These are phyloP conservation scores for Typhlichthys eigenmanni DNA, from an alignment of 2,797 vertebrate genomes.

Conservation along the genomic window DNA sequence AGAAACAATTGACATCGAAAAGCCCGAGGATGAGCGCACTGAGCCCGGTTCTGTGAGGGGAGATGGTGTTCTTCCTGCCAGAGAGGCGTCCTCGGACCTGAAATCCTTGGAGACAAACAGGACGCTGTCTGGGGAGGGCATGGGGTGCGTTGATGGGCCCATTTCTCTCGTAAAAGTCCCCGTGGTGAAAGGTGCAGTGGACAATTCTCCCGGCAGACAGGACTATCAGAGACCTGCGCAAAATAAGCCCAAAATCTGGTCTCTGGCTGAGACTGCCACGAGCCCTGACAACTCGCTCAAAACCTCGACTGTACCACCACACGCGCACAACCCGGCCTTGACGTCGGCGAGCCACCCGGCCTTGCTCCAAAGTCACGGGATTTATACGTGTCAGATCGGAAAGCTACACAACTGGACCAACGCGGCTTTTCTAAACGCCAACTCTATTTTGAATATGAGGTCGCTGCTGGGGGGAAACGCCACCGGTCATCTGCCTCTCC, in stretches of 20 bases:
- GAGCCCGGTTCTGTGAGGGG: conserved; percentile 82
- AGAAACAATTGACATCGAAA: conserved; percentile 94
- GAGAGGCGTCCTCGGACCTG: conserved; percentile 66
- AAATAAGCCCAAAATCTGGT: conserved; percentile 99
- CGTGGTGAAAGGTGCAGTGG: conserved; percentile 77
- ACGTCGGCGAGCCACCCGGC: conserved; percentile 88
- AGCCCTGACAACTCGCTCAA: conserved; percentile 90
- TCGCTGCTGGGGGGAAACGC: conserved; percentile 90
- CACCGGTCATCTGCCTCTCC: conserved; percentile 81
- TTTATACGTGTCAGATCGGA: conserved; percentile 97
- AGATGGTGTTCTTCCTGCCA: conserved; percentile 74
- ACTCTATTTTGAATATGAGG: conserved; percentile 92
- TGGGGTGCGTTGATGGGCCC: conserved; percentile 74
- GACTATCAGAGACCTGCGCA: conserved; percentile 85
- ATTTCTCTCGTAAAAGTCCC: conserved; percentile 78
- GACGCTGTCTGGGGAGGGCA: conserved; percentile 74
- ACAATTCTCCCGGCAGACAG: conserved; percentile 78
- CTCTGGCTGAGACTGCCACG: conserved; percentile 94
- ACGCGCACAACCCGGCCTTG: conserved; percentile 80
- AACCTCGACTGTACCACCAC: conserved; percentile 69
- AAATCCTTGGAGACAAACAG: conserved; percentile 73
- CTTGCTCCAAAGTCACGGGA: conserved; percentile 94
- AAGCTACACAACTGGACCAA: conserved; percentile 98
- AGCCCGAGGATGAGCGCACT: conserved; percentile 80
- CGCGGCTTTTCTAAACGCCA: conserved; percentile 92